Evolutionary conservation across 2,888 invertebrate genomes (phyloP).

Genomic region (Drosophila flavopinicola): DNA sequence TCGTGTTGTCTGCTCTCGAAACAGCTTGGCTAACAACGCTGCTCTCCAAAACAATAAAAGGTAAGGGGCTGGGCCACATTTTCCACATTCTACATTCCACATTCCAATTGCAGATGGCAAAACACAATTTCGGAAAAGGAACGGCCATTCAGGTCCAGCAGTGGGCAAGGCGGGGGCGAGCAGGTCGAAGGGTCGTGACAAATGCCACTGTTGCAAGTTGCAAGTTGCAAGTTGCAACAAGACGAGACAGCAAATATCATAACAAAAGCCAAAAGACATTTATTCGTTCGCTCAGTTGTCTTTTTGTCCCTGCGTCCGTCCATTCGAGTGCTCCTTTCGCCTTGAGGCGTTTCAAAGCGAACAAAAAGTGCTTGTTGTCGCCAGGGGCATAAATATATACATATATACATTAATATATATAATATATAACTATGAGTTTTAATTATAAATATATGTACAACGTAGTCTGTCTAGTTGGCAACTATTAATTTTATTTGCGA

Average conservation of each 20-base stretch:
- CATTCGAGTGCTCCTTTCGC: not conserved
- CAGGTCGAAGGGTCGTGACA: not conserved
- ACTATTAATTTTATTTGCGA: not conserved
- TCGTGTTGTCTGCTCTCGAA: conserved; percentile 30
- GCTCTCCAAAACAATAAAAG: not conserved
- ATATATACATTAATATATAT: not conserved
- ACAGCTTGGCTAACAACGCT: conserved; percentile 56
- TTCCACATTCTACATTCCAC: too few species aligned
- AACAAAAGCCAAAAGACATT: conserved; percentile 19
- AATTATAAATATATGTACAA: conserved; percentile 1
- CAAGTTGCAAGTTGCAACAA: too few species aligned
- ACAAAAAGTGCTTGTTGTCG: conserved; percentile 30
- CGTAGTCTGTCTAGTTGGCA: not conserved
- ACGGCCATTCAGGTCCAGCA: not conserved
- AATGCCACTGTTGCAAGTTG: conserved; percentile 27
- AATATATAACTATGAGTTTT: not conserved
- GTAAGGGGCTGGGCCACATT: too few species aligned
- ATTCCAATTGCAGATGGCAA: not conserved
- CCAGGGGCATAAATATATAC: conserved; percentile 51
- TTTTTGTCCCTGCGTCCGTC: not conserved
- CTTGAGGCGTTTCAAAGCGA: not conserved
- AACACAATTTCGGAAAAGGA: not conserved
- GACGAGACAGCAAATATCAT: conserved; percentile 1
- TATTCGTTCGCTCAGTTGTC: not conserved
- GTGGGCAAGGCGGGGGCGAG: too few species aligned